These are phyloP conservation scores for Mus minutoides DNA, from an alignment of 2,797 vertebrate species.

Conservation along the genomic window DNA sequence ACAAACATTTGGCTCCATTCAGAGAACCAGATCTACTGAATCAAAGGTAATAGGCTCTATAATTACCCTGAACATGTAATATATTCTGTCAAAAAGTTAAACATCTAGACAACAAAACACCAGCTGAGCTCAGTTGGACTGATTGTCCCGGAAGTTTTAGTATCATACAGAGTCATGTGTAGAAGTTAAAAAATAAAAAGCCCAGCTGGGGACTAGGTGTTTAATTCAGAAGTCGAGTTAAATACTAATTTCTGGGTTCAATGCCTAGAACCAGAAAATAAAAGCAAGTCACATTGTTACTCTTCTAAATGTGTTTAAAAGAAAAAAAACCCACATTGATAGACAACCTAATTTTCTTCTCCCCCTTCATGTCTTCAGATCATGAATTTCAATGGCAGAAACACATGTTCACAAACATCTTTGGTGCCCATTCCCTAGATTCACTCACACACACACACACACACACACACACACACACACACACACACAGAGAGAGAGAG, in stretches of 20 bases:
- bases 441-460: not conserved
- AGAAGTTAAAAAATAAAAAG: not conserved
- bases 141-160: constrained; percentile 42
- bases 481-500: too few relatives aligned
- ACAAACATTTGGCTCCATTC: not conserved
- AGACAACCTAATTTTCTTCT: not conserved
- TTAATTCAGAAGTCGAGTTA: not conserved
- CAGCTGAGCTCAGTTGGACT: constrained; percentile 10
- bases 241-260: not conserved
- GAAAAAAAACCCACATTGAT: not conserved
- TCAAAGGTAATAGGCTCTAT: constrained; percentile 39
- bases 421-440: not conserved
- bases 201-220: not conserved
- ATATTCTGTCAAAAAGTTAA: constrained; percentile 51
- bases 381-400: not conserved
- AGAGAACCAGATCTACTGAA: constrained; percentile 43
- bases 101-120: constrained; percentile 23
- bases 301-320: constrained; percentile 31
- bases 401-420: not conserved
- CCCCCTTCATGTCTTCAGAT: not conserved
- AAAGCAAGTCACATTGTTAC: not conserved
- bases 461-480: not conserved
- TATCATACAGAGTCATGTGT: not conserved
- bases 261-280: not conserved
- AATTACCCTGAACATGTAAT: constrained; percentile 23